phyloP scores from a whole-genome alignment of 2,888 invertebrate genomes.

The Helobdella robusta region DNA sequence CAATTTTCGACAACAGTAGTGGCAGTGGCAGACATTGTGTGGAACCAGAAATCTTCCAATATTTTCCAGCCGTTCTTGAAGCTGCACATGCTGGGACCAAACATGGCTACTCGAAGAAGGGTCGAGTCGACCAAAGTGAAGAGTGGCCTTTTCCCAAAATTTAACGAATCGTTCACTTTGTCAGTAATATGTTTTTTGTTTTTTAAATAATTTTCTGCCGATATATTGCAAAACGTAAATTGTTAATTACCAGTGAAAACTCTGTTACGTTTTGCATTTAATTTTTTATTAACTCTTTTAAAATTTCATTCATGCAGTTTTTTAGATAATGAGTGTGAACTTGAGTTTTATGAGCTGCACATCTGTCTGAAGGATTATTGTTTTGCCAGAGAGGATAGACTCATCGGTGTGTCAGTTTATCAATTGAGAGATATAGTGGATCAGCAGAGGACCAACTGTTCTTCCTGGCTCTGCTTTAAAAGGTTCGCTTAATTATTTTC shows the following conservation, averaged over 20 bases:
- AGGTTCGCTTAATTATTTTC: too few species aligned
- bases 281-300: too few species aligned
- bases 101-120: slow-evolving; percentile 89
- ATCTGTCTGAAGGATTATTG: slow-evolving; percentile 98
- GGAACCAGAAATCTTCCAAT: slow-evolving; percentile 89
- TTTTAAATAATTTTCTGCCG: neutral
- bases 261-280: too few species aligned
- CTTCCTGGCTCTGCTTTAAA: slow-evolving; percentile 74
- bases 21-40: slow-evolving; percentile 59
- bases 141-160: slow-evolving; percentile 94
- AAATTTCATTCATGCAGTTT: slow-evolving; percentile 57
- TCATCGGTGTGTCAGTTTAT: slow-evolving; percentile 88
- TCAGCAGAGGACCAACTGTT: slow-evolving; percentile 69
- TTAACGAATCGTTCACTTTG: slow-evolving; percentile 98
- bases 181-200: slow-evolving; percentile 57
- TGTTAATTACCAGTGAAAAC: neutral
- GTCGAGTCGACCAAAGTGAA: slow-evolving; percentile 97
- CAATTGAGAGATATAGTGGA: slow-evolving; percentile 90
- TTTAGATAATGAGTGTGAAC: slow-evolving; percentile 91
- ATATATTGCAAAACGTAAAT: neutral
- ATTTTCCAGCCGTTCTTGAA: slow-evolving; percentile 99
- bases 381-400: slow-evolving; percentile 89
- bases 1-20: slow-evolving; percentile 5
- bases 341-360: slow-evolving; percentile 91
- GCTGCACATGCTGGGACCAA: slow-evolving; percentile 92